Conservation (phyloP, 2,797 vertebrate species). For the Alcedo atthis region DNA sequence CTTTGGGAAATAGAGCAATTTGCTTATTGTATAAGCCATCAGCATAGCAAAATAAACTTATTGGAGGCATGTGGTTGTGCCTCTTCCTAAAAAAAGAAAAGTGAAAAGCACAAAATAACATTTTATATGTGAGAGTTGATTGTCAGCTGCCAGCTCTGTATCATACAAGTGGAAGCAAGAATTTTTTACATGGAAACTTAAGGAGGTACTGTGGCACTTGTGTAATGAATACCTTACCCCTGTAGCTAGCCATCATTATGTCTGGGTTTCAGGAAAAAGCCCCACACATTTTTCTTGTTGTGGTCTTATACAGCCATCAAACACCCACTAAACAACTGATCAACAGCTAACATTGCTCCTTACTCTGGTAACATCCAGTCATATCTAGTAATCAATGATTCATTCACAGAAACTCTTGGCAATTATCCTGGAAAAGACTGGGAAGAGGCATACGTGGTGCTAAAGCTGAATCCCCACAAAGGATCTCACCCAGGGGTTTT, state of each 20-base stretch:
- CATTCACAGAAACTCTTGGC: neutral
- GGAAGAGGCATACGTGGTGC: neutral
- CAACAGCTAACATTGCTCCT: neutral
- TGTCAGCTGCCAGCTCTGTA: neutral
- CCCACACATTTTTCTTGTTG: neutral
- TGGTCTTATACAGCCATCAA: neutral
- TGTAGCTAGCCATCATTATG: neutral
- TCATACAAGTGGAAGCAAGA: neutral
- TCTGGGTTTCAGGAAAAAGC: neutral
- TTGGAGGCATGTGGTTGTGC: neutral
- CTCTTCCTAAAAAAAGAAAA: neutral
- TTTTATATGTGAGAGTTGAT: neutral
- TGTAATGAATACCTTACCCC: neutral
- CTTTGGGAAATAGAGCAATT: constrained; percentile 2
- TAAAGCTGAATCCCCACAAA: neutral
- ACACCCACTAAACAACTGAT: neutral
- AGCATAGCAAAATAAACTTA: neutral
- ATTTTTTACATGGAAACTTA: neutral
- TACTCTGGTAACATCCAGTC: neutral
- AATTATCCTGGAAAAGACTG: neutral
- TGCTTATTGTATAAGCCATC: neutral
- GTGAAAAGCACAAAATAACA: neutral
- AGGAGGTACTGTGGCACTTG: neutral
- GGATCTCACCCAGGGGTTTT: neutral
- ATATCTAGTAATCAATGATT: neutral